Evolutionary conservation across 2,888 invertebrate genomes (phyloP).

Genomic region (Odontomyia ornata): DNA sequence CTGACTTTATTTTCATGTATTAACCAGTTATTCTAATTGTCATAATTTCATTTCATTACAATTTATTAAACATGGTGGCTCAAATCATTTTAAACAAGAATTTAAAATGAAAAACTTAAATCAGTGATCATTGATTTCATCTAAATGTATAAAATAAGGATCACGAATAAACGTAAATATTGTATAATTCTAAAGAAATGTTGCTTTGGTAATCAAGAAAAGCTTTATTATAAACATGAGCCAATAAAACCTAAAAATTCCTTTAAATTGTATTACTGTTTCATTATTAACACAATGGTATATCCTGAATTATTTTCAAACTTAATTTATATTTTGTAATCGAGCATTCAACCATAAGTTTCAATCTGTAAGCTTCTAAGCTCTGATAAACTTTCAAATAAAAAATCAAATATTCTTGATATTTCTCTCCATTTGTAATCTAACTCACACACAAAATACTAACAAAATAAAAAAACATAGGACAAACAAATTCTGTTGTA

Average conservation of each 20-base stretch:
- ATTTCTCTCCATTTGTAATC: too few relatives aligned
- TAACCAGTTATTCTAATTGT: too few relatives aligned
- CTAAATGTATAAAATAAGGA: constrained; percentile 8
- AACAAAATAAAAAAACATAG: constrained; percentile 4
- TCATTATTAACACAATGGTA: too few relatives aligned
- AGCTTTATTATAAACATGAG: constrained; percentile 40
- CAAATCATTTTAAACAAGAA: too few relatives aligned
- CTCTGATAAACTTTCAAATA: neutral
- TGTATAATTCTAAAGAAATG: constrained; percentile 28
- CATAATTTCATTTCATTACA: too few relatives aligned
- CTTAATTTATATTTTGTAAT: constrained; percentile 22
- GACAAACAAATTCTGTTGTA: constrained; percentile 49
- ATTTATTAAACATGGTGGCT: too few relatives aligned
- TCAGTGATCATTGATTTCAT: constrained; percentile 24
- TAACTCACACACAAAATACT: neutral
- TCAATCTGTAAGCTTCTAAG: too few relatives aligned
- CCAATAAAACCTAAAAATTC: constrained; percentile 7
- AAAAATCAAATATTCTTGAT: neutral
- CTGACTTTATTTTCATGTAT: too few relatives aligned
- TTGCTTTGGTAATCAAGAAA: constrained; percentile 44
- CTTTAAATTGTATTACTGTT: neutral
- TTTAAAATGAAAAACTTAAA: too few relatives aligned
- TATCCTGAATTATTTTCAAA: too few relatives aligned
- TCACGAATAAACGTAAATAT: constrained; percentile 14
- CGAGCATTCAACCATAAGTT: neutral